Percentiles rank a stretch among this genome's conserved stretches.
Evolutionary conservation across 2,113 vertebrate species (phyloP).

Genomic region (Motacilla alba): DNA sequence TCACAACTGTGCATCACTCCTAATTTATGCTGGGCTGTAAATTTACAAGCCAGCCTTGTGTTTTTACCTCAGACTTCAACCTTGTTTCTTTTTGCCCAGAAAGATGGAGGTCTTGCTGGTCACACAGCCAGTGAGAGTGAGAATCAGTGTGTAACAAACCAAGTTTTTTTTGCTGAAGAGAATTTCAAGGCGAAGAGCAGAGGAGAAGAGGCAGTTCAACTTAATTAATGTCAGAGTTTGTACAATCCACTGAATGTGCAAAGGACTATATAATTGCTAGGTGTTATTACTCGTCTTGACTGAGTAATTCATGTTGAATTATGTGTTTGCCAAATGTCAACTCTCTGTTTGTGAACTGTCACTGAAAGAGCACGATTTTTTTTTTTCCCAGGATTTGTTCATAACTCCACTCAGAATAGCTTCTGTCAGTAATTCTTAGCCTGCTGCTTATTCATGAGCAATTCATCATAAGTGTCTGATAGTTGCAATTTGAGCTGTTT

Average conservation of each 20-base stretch:
- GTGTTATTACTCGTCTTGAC: constrained; percentile 33
- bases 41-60: background rate
- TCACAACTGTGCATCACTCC: background rate
- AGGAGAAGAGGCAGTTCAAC: constrained; percentile 5
- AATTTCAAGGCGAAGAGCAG: background rate
- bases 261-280: constrained; percentile 25
- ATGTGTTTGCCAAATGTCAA: constrained; percentile 48
- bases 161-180: background rate
- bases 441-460: constrained; percentile 28
- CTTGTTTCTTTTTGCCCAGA: background rate
- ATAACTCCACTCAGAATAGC: background rate
- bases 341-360: constrained; percentile 55
- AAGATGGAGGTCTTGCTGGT: background rate
- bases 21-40: background rate
- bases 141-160: background rate
- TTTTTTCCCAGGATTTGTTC: background rate
- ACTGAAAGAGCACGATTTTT: background rate
- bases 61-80: background rate
- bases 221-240: constrained; percentile 50
- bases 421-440: constrained; percentile 36
- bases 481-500: constrained; percentile 22
- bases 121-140: background rate
- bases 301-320: constrained; percentile 52
- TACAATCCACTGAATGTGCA: background rate
- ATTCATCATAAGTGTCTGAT: constrained; percentile 16